Percentiles rank a stretch among this genome's conserved stretches.
Evolutionary conservation across 2,113 vertebrate species (phyloP).

Genomic region (Jacana jacana): DNA sequence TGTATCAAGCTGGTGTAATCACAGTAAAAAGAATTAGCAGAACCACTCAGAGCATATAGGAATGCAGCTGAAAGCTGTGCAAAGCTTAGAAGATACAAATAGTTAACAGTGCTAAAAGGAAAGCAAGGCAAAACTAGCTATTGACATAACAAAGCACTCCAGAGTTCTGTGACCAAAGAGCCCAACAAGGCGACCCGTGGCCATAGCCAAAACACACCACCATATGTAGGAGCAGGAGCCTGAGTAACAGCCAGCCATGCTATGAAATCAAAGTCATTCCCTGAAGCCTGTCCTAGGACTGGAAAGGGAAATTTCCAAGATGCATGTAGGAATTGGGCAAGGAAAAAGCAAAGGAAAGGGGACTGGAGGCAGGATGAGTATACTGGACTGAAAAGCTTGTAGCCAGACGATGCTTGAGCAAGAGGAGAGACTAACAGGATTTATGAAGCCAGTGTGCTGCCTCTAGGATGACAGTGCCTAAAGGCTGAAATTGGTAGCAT

Average conservation of each 20-base stretch:
- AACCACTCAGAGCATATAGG: background rate
- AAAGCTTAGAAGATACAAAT: background rate
- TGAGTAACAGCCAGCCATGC: background rate
- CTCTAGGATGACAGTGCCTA: background rate
- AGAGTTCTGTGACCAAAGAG: background rate
- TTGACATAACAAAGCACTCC: background rate
- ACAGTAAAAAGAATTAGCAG: background rate
- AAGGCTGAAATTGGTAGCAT: background rate
- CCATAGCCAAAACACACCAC: background rate
- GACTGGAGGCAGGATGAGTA: background rate
- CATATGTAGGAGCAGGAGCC: too few species aligned
- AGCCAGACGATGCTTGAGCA: background rate
- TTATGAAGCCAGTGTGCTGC: background rate
- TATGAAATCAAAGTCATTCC: background rate
- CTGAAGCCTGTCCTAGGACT: background rate
- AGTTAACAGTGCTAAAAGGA: background rate
- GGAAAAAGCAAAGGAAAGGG: background rate
- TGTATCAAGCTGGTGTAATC: background rate
- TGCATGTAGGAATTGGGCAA: background rate
- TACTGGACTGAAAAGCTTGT: background rate
- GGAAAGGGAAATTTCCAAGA: background rate
- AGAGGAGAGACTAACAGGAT: background rate
- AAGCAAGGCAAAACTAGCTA: background rate
- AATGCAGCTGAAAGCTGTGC: background rate
- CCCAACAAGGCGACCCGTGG: accelerated